phyloP scores from a whole-genome alignment of 2,113 vertebrate species.

The Gnathonemus longibarbis region DNA sequence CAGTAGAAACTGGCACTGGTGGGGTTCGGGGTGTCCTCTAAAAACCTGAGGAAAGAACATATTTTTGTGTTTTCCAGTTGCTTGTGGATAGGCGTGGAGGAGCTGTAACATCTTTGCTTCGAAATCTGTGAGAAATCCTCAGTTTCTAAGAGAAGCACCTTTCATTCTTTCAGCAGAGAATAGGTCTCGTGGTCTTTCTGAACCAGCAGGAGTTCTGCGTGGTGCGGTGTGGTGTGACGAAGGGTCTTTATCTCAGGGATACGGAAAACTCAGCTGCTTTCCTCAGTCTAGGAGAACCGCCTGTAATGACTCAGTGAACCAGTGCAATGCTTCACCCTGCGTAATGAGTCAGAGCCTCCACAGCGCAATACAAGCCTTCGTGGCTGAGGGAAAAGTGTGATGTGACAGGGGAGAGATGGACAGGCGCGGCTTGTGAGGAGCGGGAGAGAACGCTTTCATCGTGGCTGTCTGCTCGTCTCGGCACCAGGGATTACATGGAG shows the following conservation, averaged over 20 bases:
- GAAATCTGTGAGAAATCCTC: background rate
- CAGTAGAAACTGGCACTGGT: background rate
- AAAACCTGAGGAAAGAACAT: background rate
- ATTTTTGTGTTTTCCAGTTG: background rate
- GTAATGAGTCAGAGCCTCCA: background rate
- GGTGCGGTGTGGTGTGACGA: background rate
- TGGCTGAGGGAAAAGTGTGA: background rate
- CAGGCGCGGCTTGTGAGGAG: background rate
- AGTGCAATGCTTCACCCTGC: background rate
- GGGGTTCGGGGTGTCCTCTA: background rate
- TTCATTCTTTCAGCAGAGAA: background rate
- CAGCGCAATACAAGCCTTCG: background rate
- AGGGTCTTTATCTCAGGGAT: background rate
- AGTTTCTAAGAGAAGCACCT: background rate
- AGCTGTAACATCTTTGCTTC: background rate
- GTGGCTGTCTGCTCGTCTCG: background rate
- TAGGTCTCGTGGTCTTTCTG: background rate
- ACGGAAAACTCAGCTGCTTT: background rate
- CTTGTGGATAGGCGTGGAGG: background rate
- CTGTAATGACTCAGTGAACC: background rate
- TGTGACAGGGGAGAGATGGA: background rate
- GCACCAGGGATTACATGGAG: background rate
- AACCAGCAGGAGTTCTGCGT: background rate
- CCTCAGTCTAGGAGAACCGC: background rate
- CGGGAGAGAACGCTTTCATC: background rate